Evolutionary conservation across 2,113 vertebrate genomes (phyloP).

Genomic region (Gracilinanus agilis): DNA sequence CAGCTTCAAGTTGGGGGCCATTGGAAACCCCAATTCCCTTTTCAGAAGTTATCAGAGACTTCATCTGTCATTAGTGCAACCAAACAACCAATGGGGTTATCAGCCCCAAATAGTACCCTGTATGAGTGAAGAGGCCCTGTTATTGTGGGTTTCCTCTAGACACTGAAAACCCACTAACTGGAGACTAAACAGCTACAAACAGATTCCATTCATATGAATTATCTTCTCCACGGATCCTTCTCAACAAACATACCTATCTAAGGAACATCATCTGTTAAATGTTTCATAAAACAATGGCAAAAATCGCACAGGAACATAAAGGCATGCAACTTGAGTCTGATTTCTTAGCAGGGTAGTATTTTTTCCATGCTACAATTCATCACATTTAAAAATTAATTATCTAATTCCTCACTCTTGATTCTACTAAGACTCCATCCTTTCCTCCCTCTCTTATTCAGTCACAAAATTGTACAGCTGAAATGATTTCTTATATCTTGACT

Average conservation of each 20-base stretch:
- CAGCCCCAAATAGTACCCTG: neutral
- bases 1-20: neutral
- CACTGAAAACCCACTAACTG: neutral
- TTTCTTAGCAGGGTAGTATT: neutral
- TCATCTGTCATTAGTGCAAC: neutral
- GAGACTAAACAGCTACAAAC: neutral
- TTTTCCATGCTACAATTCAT: neutral
- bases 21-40: neutral
- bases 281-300: neutral
- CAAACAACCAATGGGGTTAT: conserved; percentile 12
- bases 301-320: neutral
- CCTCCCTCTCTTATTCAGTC: neutral
- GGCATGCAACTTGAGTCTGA: neutral
- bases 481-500: neutral
- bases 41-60: neutral
- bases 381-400: neutral
- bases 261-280: neutral
- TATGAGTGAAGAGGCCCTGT: neutral
- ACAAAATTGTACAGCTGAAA: neutral
- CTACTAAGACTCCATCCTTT: neutral
- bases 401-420: neutral
- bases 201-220: neutral
- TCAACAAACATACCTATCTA: neutral
- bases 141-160: conserved; percentile 35
- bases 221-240: neutral